Percentiles rank a stretch among this genome's conserved stretches.
phyloP scores from a whole-genome alignment of 2,888 invertebrate genomes.

The Trachelus troglodyta region DNA sequence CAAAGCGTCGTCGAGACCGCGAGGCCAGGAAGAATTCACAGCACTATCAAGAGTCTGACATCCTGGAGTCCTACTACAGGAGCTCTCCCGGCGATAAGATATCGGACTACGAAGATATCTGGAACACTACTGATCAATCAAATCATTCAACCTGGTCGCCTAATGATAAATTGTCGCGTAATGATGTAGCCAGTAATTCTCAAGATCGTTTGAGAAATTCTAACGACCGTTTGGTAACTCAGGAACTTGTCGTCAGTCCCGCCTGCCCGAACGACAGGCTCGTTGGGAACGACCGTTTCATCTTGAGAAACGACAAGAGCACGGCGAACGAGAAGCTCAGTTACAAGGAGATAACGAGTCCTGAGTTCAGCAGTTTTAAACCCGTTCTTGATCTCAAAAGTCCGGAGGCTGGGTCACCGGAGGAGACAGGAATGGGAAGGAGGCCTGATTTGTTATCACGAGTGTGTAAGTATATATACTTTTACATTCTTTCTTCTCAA shows the following conservation, averaged over 20 bases:
- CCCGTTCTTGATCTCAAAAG: slow-evolving; percentile 54
- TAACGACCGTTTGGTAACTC: slow-evolving; percentile 41
- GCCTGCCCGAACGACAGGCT: slow-evolving; percentile 38
- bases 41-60: slow-evolving; percentile 79
- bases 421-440: slow-evolving; percentile 53
- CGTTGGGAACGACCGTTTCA: slow-evolving; percentile 44
- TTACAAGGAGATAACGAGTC: slow-evolving; percentile 59
- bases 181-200: slow-evolving; percentile 35
- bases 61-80: slow-evolving; percentile 87
- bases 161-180: slow-evolving; percentile 46
- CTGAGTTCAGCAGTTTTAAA: slow-evolving; percentile 63
- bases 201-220: slow-evolving; percentile 45
- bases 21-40: slow-evolving; percentile 65
- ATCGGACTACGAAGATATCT: slow-evolving; percentile 95
- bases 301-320: slow-evolving; percentile 53
- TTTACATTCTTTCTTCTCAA: neutral
- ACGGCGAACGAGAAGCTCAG: slow-evolving; percentile 55
- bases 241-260: slow-evolving; percentile 41
- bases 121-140: slow-evolving; percentile 70
- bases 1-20: slow-evolving; percentile 60
- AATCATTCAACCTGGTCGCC: slow-evolving; percentile 61
- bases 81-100: slow-evolving; percentile 92
- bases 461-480: slow-evolving; percentile 54
- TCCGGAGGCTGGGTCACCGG: slow-evolving; percentile 44
- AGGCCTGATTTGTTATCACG: slow-evolving; percentile 61